Conservation (phyloP, 2,113 vertebrate species). For the Pyrgilauda ruficollis region DNA sequence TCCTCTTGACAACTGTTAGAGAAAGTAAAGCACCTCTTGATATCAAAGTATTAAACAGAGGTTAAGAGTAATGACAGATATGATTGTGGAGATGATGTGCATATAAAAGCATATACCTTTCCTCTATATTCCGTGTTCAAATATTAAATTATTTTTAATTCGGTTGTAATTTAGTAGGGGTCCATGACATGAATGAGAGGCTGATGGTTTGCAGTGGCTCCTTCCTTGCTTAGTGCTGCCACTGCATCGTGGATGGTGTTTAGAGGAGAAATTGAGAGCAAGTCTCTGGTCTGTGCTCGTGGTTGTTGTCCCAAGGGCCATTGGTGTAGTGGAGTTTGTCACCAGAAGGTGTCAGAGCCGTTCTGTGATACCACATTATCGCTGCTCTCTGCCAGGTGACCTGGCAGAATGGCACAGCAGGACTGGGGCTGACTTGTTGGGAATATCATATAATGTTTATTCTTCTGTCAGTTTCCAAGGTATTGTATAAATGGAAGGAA, state of each 20-base stretch:
- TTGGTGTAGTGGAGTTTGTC: background rate
- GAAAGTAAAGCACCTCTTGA: background rate
- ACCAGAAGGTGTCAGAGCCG: constrained; percentile 68
- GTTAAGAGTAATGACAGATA: rapidly evolving
- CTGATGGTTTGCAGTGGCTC: background rate
- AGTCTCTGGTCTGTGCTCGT: background rate
- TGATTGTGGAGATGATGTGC: background rate
- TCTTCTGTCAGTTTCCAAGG: background rate
- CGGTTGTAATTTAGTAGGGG: background rate
- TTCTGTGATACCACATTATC: background rate
- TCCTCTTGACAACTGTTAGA: background rate
- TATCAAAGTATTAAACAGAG: background rate
- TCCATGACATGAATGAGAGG: background rate
- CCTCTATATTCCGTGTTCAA: background rate
- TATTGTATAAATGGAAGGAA: background rate
- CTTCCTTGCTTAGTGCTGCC: background rate
- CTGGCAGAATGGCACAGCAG: background rate
- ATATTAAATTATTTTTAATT: background rate
- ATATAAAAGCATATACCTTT: background rate
- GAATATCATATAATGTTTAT: background rate
- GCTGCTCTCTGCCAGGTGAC: background rate
- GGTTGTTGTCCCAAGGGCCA: background rate
- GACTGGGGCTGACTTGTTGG: background rate
- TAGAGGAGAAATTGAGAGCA: background rate
- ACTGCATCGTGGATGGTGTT: background rate